A percentile compares a stretch with the other conserved stretches of the same genome.
Conservation (phyloP, 1,140 invertebrate species). For the Listronotus oregonensis region DNA sequence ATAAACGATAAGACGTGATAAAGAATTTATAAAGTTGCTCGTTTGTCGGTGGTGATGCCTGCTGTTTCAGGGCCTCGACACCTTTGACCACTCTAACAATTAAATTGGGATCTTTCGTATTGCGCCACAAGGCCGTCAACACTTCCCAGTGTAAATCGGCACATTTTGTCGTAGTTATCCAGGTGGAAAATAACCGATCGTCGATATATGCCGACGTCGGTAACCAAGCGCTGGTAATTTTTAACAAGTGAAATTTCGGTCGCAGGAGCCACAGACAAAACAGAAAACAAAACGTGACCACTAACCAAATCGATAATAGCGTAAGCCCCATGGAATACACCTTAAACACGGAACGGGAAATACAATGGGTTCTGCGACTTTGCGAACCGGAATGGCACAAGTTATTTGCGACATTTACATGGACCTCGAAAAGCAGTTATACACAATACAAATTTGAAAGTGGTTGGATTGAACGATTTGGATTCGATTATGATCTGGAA, state of each 20-base stretch:
- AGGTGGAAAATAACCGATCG: background rate
- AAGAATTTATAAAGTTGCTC: background rate
- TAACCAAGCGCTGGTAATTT: too few species aligned
- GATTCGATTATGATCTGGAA: too few species aligned
- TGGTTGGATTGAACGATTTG: background rate
- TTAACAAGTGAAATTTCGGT: too few species aligned
- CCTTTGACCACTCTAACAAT: background rate
- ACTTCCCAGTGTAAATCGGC: background rate
- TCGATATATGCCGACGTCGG: too few species aligned
- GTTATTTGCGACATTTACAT: too few species aligned
- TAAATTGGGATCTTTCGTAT: background rate
- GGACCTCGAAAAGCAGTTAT: background rate
- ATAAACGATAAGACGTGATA: background rate
- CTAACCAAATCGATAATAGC: too few species aligned
- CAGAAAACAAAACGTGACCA: too few species aligned
- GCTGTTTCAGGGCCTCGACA: background rate
- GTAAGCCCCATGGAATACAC: too few species aligned
- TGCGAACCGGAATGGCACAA: too few species aligned
- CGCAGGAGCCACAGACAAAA: too few species aligned
- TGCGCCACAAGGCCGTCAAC: background rate
- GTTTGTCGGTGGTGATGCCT: background rate
- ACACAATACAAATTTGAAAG: constrained; percentile 1
- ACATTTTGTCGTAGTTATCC: background rate
- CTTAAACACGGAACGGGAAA: too few species aligned
- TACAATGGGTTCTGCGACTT: too few species aligned